A percentile compares a stretch with the other conserved stretches of the same genome.
phyloP scores from a whole-genome alignment of 2,888 invertebrate genomes.

The Watsonalla cultraria region DNA sequence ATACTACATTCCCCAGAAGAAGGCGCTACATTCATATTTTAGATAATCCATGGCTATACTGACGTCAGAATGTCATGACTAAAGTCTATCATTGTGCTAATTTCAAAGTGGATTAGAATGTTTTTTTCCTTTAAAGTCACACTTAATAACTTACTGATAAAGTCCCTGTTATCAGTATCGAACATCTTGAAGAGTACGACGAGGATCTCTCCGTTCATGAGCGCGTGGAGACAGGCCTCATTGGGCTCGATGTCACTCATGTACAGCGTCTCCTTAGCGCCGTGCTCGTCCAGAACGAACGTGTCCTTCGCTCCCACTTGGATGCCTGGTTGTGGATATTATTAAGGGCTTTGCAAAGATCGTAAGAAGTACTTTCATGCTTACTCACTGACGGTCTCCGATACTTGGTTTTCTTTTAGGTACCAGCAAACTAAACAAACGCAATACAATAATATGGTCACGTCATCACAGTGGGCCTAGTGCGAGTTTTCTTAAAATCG shows the following conservation, averaged over 20 bases:
- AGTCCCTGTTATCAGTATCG: conserved; percentile 51
- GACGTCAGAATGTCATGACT: no score
- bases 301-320: conserved; percentile 58
- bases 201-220: conserved; percentile 47
- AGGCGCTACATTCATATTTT: no score
- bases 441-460: no score
- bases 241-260: conserved; percentile 70
- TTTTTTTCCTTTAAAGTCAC: not conserved
- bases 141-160: conserved; percentile 48
- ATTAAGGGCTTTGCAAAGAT: not conserved
- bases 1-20: no score
- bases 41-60: no score
- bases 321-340: conserved; percentile 36
- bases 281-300: conserved; percentile 40
- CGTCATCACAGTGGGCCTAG: no score
- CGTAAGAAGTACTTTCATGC: no score
- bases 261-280: conserved; percentile 51
- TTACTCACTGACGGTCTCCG: no score
- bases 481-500: no score
- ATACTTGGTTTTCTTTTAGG: no score
- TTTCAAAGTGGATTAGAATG: no score
- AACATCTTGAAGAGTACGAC: conserved; percentile 64
- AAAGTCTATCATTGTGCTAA: not conserved
- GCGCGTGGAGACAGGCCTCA: conserved; percentile 58
- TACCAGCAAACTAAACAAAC: not conserved